phyloP scores from a whole-genome alignment of 2,797 vertebrate species.

The Lutjanus campechanus region DNA sequence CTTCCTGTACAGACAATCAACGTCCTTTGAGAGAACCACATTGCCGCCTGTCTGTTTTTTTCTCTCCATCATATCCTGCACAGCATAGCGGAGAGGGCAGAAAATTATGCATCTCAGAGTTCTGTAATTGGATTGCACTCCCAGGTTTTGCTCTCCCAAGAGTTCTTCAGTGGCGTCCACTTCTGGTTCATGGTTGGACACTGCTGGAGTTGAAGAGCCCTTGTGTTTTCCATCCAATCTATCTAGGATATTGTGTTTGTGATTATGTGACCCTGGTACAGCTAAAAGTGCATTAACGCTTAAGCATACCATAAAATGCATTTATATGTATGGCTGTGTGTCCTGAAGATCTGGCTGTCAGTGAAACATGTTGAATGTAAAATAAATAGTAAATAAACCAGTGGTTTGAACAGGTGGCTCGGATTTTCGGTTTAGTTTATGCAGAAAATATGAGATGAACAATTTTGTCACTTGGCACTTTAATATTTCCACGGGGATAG shows the following conservation, averaged over 20 bases:
- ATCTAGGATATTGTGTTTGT: constrained; percentile 31
- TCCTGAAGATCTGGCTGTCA: background rate
- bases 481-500: background rate
- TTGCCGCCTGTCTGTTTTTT: constrained; percentile 1
- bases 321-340: constrained; percentile 30
- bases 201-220: constrained; percentile 43
- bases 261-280: constrained; percentile 23
- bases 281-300: constrained; percentile 25
- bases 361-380: constrained; percentile 34
- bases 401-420: constrained; percentile 16
- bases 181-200: constrained; percentile 36
- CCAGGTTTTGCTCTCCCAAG: constrained; percentile 34
- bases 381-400: constrained; percentile 44
- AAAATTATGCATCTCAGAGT: constrained; percentile 37
- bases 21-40: constrained; percentile 2
- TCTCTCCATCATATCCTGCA: background rate
- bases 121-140: constrained; percentile 49
- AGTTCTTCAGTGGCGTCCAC: constrained; percentile 43
- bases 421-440: constrained; percentile 12
- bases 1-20: constrained; percentile 34
- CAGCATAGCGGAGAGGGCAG: background rate
- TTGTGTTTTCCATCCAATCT: constrained; percentile 43
- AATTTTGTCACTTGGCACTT: constrained; percentile 1
- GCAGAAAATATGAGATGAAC: background rate
- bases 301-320: constrained; percentile 26